A percentile compares a stretch with the other conserved stretches of the same genome.
phyloP scores from a whole-genome alignment of 2,888 invertebrate species.

The Ennomos erosarius region DNA sequence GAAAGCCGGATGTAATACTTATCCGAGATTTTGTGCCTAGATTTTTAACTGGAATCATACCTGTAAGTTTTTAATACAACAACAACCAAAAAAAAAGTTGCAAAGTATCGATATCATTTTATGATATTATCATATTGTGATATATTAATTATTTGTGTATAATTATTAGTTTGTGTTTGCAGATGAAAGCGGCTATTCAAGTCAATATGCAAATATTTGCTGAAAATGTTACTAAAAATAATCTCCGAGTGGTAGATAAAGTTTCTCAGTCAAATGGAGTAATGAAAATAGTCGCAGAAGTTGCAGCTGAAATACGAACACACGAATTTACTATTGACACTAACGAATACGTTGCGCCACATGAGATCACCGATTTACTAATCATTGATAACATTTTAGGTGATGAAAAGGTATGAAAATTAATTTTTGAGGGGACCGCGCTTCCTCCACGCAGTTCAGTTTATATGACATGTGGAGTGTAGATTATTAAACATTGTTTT shows the following conservation, averaged over 20 bases:
- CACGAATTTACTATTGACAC: conserved; percentile 35
- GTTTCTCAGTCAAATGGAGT: conserved; percentile 40
- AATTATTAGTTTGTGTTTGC: no score
- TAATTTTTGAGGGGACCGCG: no score
- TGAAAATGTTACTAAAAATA: conserved; percentile 46
- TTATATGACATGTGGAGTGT: no score
- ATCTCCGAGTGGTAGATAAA: conserved; percentile 47
- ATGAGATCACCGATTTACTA: conserved; percentile 47
- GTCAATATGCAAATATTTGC: conserved; percentile 57
- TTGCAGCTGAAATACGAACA: conserved; percentile 35
- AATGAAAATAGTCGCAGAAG: conserved; percentile 40
- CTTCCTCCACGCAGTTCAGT: no score
- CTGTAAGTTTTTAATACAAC: conserved; percentile 38
- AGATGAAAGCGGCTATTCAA: conserved; percentile 55
- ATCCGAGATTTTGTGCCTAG: conserved; percentile 47
- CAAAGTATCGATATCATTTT: no score
- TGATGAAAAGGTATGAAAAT: conserved; percentile 50
- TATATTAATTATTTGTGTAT: no score
- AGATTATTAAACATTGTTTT: no score
- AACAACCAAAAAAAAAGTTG: no score
- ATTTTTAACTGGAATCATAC: conserved; percentile 40
- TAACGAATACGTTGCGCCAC: conserved; percentile 22
- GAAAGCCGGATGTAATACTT: conserved; percentile 44
- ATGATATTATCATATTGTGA: no score
- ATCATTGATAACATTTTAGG: conserved; percentile 51